Evolutionary conservation across 35 echinoderm and acorn worm genomes (phyloP), one percentile per base, ranked within the genome.

Genomic region (Patiria miniata): DNA sequence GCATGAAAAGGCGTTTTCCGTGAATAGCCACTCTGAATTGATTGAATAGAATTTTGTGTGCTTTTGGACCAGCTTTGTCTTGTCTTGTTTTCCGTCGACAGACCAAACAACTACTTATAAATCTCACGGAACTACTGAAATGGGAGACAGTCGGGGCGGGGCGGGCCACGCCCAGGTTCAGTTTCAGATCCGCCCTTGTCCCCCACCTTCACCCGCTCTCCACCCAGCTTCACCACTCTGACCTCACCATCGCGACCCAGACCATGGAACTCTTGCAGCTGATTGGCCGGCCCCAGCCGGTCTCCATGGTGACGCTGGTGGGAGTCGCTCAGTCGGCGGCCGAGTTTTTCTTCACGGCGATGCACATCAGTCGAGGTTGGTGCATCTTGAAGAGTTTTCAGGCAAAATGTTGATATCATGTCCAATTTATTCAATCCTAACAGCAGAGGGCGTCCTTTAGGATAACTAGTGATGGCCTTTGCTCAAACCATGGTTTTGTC

Each of bases 261-360:
- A 89, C 92, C 40, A 90, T 99, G 29, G 86, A 90, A 61, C 93
- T 99, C 65, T 53, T 99, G 87, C 69, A 95, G 38, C 81, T 99
- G 58, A 88, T 99, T 87, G 89, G 85, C 61, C 34, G 89, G 9
- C 87, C 93, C 21, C 61, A 86, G 21, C 53, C 76, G 15, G 55
- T 92, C 79, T 68, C 86, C 83, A 84, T 87, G 60, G 78, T 87
- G 5, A 92, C 90, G 22, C 53, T 99, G n/a, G 82, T 88, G 19
- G 60, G 89, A 36, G 53, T 99, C 19, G 57, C 81, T 68, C 93
- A 94, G 53, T 94, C 85, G 36, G 55, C 93, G 17, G 92, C 92
- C 1, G 89, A 95, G 19, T 99, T 95, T 89, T 91, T 87, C 52
- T 92, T 99, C 51, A 85, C 68, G 37, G 61, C 84, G 22, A 60